phyloP scores from a whole-genome alignment of 2,888 invertebrate species.

The Epirrhoe tristata region DNA sequence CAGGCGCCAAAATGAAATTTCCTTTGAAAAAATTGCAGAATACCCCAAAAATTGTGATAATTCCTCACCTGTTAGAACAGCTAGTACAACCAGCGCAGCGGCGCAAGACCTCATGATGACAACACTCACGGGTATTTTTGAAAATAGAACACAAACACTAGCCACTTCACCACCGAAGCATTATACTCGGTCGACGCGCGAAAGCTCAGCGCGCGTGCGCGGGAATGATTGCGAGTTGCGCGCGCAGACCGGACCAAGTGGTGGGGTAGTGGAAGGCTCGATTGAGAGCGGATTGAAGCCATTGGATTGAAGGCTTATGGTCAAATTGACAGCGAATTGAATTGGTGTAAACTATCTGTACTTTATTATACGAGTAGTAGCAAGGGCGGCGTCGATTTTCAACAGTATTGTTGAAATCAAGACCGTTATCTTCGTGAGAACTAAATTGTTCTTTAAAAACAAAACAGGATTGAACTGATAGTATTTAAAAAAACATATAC shows the following conservation, averaged over 20 bases:
- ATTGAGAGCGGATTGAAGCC: slow-evolving; percentile 28
- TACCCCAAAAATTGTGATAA: not conserved
- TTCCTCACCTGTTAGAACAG: slow-evolving; percentile 72
- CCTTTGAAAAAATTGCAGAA: slow-evolving; percentile 2
- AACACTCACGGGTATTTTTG: slow-evolving; percentile 60
- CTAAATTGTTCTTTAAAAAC: too few relatives aligned
- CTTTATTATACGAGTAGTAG: too few relatives aligned
- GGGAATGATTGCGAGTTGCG: slow-evolving; percentile 54
- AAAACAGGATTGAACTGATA: too few relatives aligned
- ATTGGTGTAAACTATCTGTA: not conserved
- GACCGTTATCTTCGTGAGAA: too few relatives aligned
- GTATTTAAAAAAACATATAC: too few relatives aligned
- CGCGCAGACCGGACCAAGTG: slow-evolving; percentile 29
- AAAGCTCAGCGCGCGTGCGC: slow-evolving; percentile 76
- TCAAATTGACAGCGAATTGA: slow-evolving; percentile 45
- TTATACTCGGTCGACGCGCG: slow-evolving; percentile 74
- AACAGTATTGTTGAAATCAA: too few relatives aligned
- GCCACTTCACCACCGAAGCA: slow-evolving; percentile 80
- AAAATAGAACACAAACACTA: slow-evolving; percentile 72
- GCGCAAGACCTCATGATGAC: slow-evolving; percentile 72
- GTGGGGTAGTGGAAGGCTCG: slow-evolving; percentile 30
- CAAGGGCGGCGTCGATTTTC: too few relatives aligned
- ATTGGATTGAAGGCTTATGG: slow-evolving; percentile 28
- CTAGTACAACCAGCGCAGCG: slow-evolving; percentile 70
- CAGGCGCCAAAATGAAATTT: too few relatives aligned